Base-by-base conservation (phyloP, 1,140 invertebrate genomes). In the Mercenaria mercenaria region DNA sequence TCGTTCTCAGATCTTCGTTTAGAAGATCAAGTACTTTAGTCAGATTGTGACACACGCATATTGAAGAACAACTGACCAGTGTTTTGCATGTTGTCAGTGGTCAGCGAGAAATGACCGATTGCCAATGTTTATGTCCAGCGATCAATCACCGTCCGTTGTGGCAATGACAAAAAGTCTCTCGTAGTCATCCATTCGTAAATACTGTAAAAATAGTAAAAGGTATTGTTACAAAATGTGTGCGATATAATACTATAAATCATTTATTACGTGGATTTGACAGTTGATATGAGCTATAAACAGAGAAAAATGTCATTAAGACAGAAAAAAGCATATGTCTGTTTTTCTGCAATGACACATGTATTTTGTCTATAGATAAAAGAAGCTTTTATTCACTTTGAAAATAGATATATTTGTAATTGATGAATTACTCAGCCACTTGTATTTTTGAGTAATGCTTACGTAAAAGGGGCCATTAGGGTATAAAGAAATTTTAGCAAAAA, bases 21-120 rank as follows among this genome's bases (percentile, higher is more conserved):
- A n/a, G n/a, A n/a, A n/a, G n/a, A n/a, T n/a, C n/a, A n/a, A n/a
- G n/a, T n/a, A n/a, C n/a, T n/a, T n/a, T n/a, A n/a, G 43, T 47
- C 43, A 47, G 6, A 26, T 79, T n/a, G 37, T 32, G 39, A 76
- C 8, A n/a, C 37, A 18, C 15, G 2, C 26, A 8, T 37, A 18
- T 0, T 4, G 47, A 50, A 56, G 47, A 29, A 79, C 76, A 79
- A 79, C 4, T 79, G 76, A 52, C 32, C 76, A 59, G 76, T 79
- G 47, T 79, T 59, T 56, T 59, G 29, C 15, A 23, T 52, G 23
- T 52, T 79, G 76, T 79, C 43, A 52, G 47, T 56, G 76, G 76
- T 79, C 76, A 56, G 3, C 10, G 29, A 37, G 43, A 56, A 50
- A 79, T 79, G 76, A 79, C 43, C 43, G 47, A 79, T 79, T 29